Base-by-base conservation (phyloP, 2,888 invertebrate genomes). In the Parnassius glacialis region DNA sequence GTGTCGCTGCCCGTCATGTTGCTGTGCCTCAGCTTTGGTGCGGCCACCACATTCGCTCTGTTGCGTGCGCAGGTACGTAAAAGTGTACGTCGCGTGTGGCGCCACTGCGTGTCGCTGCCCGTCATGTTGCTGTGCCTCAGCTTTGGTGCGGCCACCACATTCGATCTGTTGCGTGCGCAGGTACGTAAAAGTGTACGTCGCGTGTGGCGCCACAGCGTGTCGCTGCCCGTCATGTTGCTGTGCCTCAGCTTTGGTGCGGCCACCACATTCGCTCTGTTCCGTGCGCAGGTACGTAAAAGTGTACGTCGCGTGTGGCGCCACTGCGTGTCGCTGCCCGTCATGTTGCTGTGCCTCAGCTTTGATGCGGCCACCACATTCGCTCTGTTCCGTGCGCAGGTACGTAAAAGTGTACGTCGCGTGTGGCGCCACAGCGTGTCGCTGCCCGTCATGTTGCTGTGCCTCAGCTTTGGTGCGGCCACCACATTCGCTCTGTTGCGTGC, bases 381-480 rank as follows among this genome's bases (percentile, higher is more conserved):
- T 58, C 94, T 97, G 76, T 90, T 98, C 67, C 94, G 95, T 75
- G 94, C 98, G 68, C 98, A n/a, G n/a, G n/a, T n/a, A n/a, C n/a
- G n/a, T n/a, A n/a, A n/a, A n/a, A n/a, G n/a, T n/a, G n/a, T n/a
- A n/a, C 93, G 98, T 25, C 95, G 97, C 72, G 93, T 95, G 67
- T 97, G 97, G 88, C 94, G 97, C 20, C 98, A 98, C 83, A 94
- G 95, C 71, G 95, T 98, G 66, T 97, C 97, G 65, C 93, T 97
- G 67, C 99, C 99, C 1, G 92, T 97, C 66, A 97, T 98, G 71
- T 92, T 94, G 44, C 84, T 96, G 57, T 98, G 98, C 78, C 93
- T 99, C 59, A 92, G 94, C 62, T 92, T 96, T 65, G 97, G 98
- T 54, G 96, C 97, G 75, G 90, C 94, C 65, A 95, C 96, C 59